Evolutionary conservation across 1,140 invertebrate genomes (phyloP).

Genomic region (Pemphigus obesinymphae): DNA sequence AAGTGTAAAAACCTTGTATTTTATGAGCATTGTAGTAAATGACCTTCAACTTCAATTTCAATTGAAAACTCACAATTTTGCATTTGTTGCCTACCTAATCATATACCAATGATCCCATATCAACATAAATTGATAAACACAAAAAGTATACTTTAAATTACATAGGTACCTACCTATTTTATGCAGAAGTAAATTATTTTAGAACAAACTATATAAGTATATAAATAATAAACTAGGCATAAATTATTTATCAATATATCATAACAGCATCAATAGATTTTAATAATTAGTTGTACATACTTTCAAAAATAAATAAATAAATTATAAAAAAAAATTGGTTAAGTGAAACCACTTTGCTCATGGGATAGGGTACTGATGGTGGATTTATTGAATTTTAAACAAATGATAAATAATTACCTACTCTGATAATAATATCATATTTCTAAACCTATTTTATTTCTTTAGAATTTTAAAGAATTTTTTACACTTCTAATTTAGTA

Average conservation of each 20-base stretch:
- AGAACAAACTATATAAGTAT: neutral
- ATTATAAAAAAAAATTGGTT: no score
- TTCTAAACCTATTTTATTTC: no score
- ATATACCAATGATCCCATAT: neutral
- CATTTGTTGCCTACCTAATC: neutral
- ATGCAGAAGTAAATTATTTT: neutral
- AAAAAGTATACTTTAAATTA: no score
- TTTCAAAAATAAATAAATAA: neutral
- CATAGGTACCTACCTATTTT: no score
- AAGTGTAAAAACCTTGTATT: neutral
- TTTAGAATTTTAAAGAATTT: no score
- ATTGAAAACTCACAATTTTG: neutral
- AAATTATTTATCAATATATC: neutral
- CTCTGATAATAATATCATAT: no score
- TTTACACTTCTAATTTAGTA: no score
- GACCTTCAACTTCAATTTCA: conserved; percentile 1
- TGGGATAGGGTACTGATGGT: no score
- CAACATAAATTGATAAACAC: neutral
- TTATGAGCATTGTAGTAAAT: neutral
- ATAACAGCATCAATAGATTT: neutral
- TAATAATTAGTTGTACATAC: neutral
- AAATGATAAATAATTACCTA: no score
- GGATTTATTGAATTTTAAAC: no score
- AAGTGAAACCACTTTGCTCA: no score
- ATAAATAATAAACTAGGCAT: neutral